Evolutionary conservation across 2,888 invertebrate species (phyloP).

Genomic region (Chaetoderma sp.): DNA sequence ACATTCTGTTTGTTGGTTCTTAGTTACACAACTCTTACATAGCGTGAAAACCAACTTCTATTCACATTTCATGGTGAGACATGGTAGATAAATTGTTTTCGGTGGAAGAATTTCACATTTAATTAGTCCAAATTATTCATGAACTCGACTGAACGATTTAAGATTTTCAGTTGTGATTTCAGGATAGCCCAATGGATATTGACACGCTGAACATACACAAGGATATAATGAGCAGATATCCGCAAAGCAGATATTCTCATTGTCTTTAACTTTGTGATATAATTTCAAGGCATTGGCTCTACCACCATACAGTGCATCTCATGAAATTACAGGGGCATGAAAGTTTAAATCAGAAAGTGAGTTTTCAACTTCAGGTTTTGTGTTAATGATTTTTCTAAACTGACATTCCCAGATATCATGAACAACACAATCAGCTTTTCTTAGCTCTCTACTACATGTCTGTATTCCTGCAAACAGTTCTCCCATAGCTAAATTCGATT

Average conservation of each 20-base stretch:
- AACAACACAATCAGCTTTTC: neutral
- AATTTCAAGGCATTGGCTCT: neutral
- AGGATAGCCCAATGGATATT: slow-evolving; percentile 37
- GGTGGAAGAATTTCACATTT: neutral
- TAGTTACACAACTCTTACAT: neutral
- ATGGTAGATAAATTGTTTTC: neutral
- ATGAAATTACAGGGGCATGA: neutral
- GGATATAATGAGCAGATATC: neutral
- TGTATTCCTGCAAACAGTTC: no score
- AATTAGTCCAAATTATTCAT: neutral
- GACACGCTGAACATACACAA: neutral
- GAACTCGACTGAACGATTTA: neutral
- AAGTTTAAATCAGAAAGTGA: neutral
- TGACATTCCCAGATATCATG: neutral
- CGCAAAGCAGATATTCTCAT: neutral
- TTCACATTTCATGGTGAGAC: neutral
- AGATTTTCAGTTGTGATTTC: slow-evolving; percentile 30
- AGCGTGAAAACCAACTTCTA: neutral
- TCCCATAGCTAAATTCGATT: no score
- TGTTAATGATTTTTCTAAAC: neutral
- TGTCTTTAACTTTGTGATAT: neutral
- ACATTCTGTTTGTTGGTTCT: neutral
- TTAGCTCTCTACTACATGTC: no score
- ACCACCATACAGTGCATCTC: neutral
- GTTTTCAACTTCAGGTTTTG: neutral